phyloP scores from a whole-genome alignment of 1,140 invertebrate species.

The Marisa cornuarietis region DNA sequence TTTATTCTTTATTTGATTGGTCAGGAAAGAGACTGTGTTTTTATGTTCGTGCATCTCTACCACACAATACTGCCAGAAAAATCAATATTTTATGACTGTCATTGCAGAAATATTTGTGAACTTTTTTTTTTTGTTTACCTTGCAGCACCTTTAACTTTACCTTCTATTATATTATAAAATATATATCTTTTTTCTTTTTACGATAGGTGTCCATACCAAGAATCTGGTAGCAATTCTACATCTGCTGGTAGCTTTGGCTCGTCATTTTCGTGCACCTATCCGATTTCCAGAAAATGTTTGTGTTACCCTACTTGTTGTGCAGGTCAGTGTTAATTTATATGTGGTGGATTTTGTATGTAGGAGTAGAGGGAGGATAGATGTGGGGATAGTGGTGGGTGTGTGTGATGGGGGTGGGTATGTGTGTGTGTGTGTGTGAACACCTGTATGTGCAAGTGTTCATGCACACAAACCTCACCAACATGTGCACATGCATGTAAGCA shows the following conservation, averaged over 20 bases:
- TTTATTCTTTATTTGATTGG: no score
- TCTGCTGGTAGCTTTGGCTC: conserved; percentile 88
- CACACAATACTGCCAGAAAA: no score
- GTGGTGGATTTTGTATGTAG: not conserved
- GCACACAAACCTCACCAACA: no score
- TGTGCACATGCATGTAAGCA: no score
- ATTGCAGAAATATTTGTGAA: not conserved
- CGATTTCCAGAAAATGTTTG: conserved; percentile 94
- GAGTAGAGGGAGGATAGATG: not conserved
- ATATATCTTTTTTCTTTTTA: conserved; percentile 21
- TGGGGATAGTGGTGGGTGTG: no score
- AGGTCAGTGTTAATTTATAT: conserved; percentile 57
- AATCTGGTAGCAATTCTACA: conserved; percentile 96
- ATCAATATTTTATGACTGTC: no score
- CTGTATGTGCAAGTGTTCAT: no score
- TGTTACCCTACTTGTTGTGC: conserved; percentile 88
- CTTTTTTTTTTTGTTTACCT: conserved; percentile 36
- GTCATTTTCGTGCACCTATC: conserved; percentile 94
- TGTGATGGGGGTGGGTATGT: no score
- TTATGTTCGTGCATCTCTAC: no score
- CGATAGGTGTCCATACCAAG: conserved; percentile 85
- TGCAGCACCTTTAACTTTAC: not conserved
- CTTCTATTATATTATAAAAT: not conserved
- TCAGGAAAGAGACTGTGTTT: no score
- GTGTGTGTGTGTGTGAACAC: not conserved